Evolutionary conservation across 1,140 invertebrate species (phyloP).

Genomic region (Papilio aristodemus): DNA sequence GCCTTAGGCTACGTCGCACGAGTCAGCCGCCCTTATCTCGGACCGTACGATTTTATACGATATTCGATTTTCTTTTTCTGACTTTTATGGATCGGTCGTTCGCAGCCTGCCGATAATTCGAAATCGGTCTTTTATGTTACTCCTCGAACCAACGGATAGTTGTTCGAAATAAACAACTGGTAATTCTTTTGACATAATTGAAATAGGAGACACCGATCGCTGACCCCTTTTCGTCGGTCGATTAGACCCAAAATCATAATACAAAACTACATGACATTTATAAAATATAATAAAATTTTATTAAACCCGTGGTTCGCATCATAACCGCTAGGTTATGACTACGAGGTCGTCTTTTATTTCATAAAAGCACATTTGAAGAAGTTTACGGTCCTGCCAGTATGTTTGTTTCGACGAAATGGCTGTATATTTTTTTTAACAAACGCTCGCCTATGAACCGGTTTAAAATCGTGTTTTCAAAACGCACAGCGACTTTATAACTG

Average conservation of each 20-base stretch:
- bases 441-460: slow-evolving; percentile 67
- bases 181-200: background rate
- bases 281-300: slow-evolving; percentile 11
- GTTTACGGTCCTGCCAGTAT: slow-evolving; percentile 21
- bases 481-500: slow-evolving; percentile 68
- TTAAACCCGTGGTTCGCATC: background rate
- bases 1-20: slow-evolving; percentile 70
- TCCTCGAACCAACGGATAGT: slow-evolving; percentile 40
- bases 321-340: slow-evolving; percentile 16
- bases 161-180: background rate
- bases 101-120: slow-evolving; percentile 73
- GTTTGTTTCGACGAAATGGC: slow-evolving; percentile 33
- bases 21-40: slow-evolving; percentile 70
- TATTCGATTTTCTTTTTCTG: slow-evolving; percentile 74
- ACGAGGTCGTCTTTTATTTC: slow-evolving; percentile 18
- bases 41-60: slow-evolving; percentile 75
- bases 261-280: slow-evolving; percentile 6
- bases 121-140: slow-evolving; percentile 65
- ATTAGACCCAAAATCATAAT: slow-evolving; percentile 7
- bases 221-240: background rate
- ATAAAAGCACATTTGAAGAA: slow-evolving; percentile 24
- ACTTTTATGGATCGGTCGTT: slow-evolving; percentile 75
- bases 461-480: slow-evolving; percentile 53
- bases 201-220: background rate
- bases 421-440: slow-evolving; percentile 63